phyloP scores from a whole-genome alignment of 2,113 vertebrate species.

The Poeciliopsis turrubarensis region DNA sequence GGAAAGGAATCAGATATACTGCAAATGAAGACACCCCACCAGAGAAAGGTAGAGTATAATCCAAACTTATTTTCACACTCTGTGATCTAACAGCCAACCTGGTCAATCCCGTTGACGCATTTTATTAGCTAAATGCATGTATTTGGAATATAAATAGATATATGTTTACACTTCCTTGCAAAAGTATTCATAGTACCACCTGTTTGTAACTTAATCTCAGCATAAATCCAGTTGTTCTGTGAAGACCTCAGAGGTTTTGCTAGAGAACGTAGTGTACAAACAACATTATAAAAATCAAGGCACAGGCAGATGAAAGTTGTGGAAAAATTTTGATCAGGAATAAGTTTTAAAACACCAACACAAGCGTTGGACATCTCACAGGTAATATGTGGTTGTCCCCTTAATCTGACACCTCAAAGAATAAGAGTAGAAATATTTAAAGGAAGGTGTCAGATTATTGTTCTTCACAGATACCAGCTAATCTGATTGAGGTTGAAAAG shows the following conservation, averaged over 20 bases:
- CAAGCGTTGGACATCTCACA: neutral
- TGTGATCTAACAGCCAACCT: slow-evolving; percentile 10
- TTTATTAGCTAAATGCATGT: neutral
- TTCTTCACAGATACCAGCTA: too few species aligned
- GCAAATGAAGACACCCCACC: slow-evolving; percentile 94
- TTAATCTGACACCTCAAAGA: neutral
- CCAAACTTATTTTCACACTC: slow-evolving; percentile 12
- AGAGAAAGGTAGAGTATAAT: slow-evolving; percentile 88
- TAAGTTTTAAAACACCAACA: neutral
- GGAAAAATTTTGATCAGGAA: neutral
- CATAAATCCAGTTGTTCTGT: neutral
- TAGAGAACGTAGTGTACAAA: neutral
- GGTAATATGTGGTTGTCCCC: neutral
- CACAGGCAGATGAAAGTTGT: neutral
- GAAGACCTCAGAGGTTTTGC: neutral
- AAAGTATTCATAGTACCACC: neutral
- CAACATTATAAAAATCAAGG: neutral
- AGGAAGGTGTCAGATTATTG: too few species aligned
- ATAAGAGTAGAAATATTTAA: neutral
- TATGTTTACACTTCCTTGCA: neutral
- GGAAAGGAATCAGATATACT: slow-evolving; percentile 93
- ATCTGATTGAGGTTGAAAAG: too few species aligned
- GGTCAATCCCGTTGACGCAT: neutral
- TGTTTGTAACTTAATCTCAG: neutral
- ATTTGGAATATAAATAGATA: neutral